A percentile compares a stretch with the other conserved stretches of the same genome.
Conservation (phyloP, 37 sponge, comb jelly and placozoan species). For the Oopsacas minuta region DNA sequence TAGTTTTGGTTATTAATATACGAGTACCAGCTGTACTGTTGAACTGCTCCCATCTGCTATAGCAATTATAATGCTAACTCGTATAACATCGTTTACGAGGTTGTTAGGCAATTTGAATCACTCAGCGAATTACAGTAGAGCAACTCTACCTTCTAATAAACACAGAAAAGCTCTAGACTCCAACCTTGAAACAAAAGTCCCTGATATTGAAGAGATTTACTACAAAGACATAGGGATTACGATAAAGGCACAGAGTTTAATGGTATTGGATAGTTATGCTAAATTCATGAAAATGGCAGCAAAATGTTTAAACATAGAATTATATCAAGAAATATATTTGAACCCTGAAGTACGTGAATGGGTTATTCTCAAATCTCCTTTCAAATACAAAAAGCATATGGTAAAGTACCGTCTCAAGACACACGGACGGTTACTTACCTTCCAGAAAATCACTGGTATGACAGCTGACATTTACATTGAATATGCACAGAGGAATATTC, state of each 20-base stretch:
- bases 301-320: conserved; percentile 47
- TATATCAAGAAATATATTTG: background rate
- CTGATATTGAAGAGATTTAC: background rate
- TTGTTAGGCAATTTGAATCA: background rate
- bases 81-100: background rate
- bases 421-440: conserved; percentile 49
- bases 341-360: background rate
- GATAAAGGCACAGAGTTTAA: conserved; percentile 63
- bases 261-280: conserved; percentile 72
- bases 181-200: background rate
- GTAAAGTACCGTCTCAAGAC: conserved; percentile 79
- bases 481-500: conserved; percentile 79
- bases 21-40: no score
- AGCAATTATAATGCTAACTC: background rate
- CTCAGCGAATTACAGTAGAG: background rate
- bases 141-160: background rate
- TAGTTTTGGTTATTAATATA: no score
- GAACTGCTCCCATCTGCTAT: no score
- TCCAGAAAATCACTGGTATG: conserved; percentile 72
- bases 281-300: conserved; percentile 61
- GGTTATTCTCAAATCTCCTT: conserved; percentile 65
- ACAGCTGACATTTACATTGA: conserved; percentile 75
- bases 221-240: conserved; percentile 22
- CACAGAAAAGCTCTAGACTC: background rate
- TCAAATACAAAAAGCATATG: conserved; percentile 81